Evolutionary conservation across 1,140 invertebrate genomes (phyloP).

Genomic region (Orchesella cincta): DNA sequence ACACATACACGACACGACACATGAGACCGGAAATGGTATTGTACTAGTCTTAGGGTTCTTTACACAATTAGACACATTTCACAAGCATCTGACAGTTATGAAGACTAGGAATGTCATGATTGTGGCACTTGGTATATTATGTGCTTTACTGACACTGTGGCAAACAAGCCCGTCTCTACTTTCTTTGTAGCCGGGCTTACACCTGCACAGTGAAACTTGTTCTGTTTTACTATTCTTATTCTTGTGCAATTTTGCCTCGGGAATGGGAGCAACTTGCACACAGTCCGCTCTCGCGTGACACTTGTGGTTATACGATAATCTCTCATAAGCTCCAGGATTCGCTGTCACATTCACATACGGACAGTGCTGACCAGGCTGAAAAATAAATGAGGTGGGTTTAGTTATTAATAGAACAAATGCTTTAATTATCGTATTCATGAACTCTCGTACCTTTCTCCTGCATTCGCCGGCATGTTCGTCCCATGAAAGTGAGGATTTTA

Average conservation of each 20-base stretch:
- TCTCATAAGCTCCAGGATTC: background rate
- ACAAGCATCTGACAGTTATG: too few species aligned
- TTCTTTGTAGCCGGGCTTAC: constrained; percentile 9
- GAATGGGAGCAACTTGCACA: background rate
- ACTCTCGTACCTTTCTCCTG: constrained; percentile 17
- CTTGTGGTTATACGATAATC: constrained; percentile 26
- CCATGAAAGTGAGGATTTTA: constrained; percentile 4
- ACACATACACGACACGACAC: too few species aligned
- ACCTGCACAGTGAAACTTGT: background rate
- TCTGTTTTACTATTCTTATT: background rate
- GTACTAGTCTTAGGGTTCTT: too few species aligned
- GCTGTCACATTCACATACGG: background rate
- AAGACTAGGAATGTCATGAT: too few species aligned
- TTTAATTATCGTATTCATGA: background rate
- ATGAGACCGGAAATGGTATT: too few species aligned
- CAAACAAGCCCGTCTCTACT: background rate
- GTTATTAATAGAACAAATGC: background rate
- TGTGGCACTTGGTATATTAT: too few species aligned
- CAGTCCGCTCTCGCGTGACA: constrained; percentile 40
- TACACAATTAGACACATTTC: too few species aligned
- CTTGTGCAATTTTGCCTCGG: background rate
- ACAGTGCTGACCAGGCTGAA: background rate
- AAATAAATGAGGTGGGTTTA: background rate
- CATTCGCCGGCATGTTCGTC: constrained; percentile 38
- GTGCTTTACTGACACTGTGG: background rate